Evolutionary conservation across 1,140 invertebrate species (phyloP).

Genomic region (Cepaea nemoralis): DNA sequence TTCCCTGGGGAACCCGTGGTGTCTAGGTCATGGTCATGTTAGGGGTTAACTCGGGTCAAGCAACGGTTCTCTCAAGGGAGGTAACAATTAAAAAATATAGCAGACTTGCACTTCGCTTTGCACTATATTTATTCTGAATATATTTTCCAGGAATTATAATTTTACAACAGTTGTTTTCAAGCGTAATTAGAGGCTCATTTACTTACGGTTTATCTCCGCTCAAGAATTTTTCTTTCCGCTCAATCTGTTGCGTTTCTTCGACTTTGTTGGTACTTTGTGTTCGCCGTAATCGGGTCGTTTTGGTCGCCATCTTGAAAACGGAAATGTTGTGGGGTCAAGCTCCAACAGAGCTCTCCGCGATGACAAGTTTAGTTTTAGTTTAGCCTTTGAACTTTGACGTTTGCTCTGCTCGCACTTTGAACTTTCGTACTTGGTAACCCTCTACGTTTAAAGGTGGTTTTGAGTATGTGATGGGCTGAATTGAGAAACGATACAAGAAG

Average conservation of each 20-base stretch:
- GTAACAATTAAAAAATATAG: not conserved
- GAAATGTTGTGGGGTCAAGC: not conserved
- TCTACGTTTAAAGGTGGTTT: too few species aligned
- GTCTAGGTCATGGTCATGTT: not conserved
- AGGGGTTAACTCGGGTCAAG: not conserved
- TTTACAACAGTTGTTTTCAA: not conserved
- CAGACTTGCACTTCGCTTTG: too few species aligned
- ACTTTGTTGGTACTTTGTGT: constrained; percentile 88
- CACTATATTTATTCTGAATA: too few species aligned
- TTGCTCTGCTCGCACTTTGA: too few species aligned
- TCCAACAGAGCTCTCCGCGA: not conserved
- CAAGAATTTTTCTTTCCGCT: constrained; percentile 82
- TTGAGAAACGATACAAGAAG: too few species aligned
- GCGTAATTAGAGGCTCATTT: not conserved
- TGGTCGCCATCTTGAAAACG: constrained; percentile 53
- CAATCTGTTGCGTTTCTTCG: constrained; percentile 86
- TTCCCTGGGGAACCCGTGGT: too few species aligned
- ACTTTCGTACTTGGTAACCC: too few species aligned
- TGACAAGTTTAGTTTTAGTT: not conserved
- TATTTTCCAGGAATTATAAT: too few species aligned
- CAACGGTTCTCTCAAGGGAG: not conserved
- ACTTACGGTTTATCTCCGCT: constrained; percentile 91
- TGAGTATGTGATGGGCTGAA: too few species aligned
- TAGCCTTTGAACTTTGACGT: not conserved
- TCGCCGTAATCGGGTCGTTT: constrained; percentile 79